Evolutionary conservation across 2,113 vertebrate genomes (phyloP), one percentile per base, ranked within the genome.

Genomic region (Acanthisitta chloris): DNA sequence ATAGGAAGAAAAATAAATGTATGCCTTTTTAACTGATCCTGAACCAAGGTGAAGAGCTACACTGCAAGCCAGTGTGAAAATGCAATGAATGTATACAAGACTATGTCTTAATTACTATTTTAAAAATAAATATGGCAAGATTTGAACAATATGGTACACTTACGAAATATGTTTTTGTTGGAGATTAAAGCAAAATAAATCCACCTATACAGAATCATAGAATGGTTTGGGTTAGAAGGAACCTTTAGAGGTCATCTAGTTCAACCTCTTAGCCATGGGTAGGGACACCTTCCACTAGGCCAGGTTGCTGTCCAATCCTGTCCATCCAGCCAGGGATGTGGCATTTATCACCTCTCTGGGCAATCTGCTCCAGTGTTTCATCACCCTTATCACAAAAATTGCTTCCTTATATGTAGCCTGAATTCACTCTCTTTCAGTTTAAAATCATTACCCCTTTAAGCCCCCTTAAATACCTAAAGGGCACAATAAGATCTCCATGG

Each of bases 341-440:
- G 7, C n/a, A 38, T 34, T 34, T 23, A 40, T 34, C 5, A 33
- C 18, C 14, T 49, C 43, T 19, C 34, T 13, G 20, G 64, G 11
- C 3, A 85, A 29, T 12, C 17, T 33, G 17, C 58, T 14, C 31
- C 76, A 82, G 31, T 48, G 51, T 10, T 33, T 54, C 38, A 62
- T 48, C 34, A 73, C 3, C 2, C 14, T 7, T 10, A 52, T 3
- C 0, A 1, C 3, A 62, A 69, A 33, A 48, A 43, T 31, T 19
- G 54, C 29, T 73, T 77, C 26, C 17, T 40, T 12, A 34, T 4
- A 42, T 0, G 0, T 13, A 23, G 3, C 18, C 45, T 73, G 4
- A 86, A 64, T 55, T 11, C 33, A 28, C 0, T 0, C 3, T 52
- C 26, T 21, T 67, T 10, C 10, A 38, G 23, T 67, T 57, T 52